Evolutionary conservation across 2,888 invertebrate species (phyloP).

Genomic region (Lasiommata megera): DNA sequence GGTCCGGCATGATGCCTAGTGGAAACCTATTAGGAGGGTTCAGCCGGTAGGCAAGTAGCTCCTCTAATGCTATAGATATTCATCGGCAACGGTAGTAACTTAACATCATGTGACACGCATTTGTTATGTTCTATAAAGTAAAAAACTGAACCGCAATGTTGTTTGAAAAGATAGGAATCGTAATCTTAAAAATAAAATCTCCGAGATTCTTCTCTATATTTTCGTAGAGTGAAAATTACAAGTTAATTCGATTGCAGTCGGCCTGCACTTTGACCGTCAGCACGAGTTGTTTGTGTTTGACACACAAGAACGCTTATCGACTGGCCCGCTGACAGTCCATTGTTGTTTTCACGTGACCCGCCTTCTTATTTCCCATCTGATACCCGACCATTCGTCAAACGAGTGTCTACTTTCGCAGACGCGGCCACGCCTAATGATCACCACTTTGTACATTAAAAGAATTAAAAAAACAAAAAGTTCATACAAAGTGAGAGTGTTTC

Average conservation of each 20-base stretch:
- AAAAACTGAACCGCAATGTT: too few relatives aligned
- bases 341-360: conserved; percentile 52
- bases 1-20: too few relatives aligned
- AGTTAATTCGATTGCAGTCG: conserved; percentile 20
- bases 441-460: conserved; percentile 29
- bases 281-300: conserved; percentile 26
- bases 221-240: neutral
- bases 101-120: too few relatives aligned
- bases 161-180: too few relatives aligned
- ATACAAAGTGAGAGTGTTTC: conserved; percentile 31
- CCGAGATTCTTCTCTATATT: too few relatives aligned
- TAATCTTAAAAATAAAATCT: too few relatives aligned
- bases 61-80: too few relatives aligned
- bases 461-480: conserved; percentile 32
- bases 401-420: conserved; percentile 61
- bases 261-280: conserved; percentile 31
- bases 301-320: conserved; percentile 27
- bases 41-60: too few relatives aligned
- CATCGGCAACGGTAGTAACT: too few relatives aligned
- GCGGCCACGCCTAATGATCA: conserved; percentile 32
- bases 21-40: too few relatives aligned
- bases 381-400: conserved; percentile 47
- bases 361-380: conserved; percentile 47
- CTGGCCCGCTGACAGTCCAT: conserved; percentile 39
- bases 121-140: too few relatives aligned